Base-by-base conservation (phyloP, 1,140 invertebrate species). In the Diachasma alloeum region DNA sequence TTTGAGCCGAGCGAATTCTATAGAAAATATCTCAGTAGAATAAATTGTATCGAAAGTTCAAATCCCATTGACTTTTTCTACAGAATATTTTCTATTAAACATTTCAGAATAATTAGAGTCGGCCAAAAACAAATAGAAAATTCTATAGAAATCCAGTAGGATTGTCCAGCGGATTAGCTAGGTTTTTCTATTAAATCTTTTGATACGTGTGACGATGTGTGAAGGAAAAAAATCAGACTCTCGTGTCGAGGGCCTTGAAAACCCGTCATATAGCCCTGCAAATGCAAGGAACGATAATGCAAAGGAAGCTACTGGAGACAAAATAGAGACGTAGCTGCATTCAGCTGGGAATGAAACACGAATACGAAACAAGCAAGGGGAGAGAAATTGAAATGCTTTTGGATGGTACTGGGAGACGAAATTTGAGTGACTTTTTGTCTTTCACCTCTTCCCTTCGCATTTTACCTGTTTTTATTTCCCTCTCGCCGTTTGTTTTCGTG, bases 341-440 rank as follows among this genome's bases (percentile, higher is more conserved):
- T 76, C 39, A 79, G 39, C 69, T 72, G 71, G 59, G 24, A 26
- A 63, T 63, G 26, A 63, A 63, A 63, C 59, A 15, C 24, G 59
- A 63, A 63, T 26, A 63, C 19, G 8, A 63, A 15, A 31, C 22
- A 31, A 59, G 4, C 53, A 69, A 4, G 37, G n/a, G 70, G 24
- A 72, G 46, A 37, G 48, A 67, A 44, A 73, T 68, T 68, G 37
- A 53, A 71, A 63, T 67, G 72, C 78, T 77, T 53, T 79, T 80
- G 79, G 80, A 80, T 80, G 75, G 71, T 73, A 78, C 79, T 82
- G 56, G 56, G 75, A 79, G 80, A 80, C 82, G 26, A 84, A 83
- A 84, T 84, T 84, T 82, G 81, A 84, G 83, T 84, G 83, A 84
- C 79, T 83, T 82, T 83, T 83, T 84, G 83, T 84, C 78, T 74